Percentiles rank a stretch among this genome's conserved stretches.
phyloP scores from a whole-genome alignment of 2,888 invertebrate species.

The Ophion slaviceki region DNA sequence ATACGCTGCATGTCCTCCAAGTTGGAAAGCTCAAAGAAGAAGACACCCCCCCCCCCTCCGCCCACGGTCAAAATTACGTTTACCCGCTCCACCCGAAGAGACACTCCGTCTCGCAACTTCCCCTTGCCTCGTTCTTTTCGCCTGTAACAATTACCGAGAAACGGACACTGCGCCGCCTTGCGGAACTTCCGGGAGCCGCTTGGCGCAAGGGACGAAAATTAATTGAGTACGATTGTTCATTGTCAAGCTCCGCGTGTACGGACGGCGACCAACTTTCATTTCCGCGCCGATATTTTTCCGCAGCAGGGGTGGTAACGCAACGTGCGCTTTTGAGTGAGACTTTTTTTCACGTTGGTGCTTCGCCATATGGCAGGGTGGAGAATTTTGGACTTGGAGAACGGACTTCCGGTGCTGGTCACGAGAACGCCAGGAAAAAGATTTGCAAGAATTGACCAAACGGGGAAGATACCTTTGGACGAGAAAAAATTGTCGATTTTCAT shows the following conservation, averaged over 20 bases:
- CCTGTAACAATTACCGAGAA: constrained; percentile 50
- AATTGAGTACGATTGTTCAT: constrained; percentile 43
- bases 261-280: background rate
- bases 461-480: too few species aligned
- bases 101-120: constrained; percentile 3
- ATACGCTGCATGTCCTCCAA: constrained; percentile 19
- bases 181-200: background rate
- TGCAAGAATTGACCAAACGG: too few species aligned
- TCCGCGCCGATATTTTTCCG: background rate
- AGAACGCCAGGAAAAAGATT: too few species aligned
- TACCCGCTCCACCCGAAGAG: constrained; percentile 9
- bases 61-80: constrained; percentile 40
- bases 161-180: constrained; percentile 8
- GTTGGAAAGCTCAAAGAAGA: constrained; percentile 47
- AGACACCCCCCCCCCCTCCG: background rate
- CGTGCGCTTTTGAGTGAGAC: background rate
- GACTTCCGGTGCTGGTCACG: background rate
- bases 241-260: background rate
- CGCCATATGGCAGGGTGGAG: too few species aligned
- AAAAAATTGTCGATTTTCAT: too few species aligned
- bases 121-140: background rate
- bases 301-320: too few species aligned
- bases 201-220: constrained; percentile 2
- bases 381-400: background rate
- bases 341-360: background rate